Evolutionary conservation across 2,113 vertebrate genomes (phyloP).

Genomic region (Mustela lutreola): DNA sequence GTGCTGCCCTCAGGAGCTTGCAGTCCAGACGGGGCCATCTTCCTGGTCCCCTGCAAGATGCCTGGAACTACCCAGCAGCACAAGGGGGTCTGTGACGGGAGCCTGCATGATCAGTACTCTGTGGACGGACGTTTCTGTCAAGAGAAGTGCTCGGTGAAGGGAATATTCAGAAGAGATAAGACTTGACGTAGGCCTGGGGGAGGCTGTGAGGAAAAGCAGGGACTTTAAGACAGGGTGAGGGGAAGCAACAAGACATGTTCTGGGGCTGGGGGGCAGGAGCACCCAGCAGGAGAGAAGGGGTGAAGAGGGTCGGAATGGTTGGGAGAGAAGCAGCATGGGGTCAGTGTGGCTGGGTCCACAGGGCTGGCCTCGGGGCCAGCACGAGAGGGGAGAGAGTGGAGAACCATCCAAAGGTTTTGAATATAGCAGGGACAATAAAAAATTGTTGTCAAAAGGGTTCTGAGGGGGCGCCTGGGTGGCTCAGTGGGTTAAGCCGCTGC

Average conservation of each 20-base stretch:
- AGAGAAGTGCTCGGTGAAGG: neutral
- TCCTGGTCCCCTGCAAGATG: neutral
- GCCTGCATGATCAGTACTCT: neutral
- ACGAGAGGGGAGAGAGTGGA: neutral
- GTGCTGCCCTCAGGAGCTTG: neutral
- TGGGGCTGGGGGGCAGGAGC: neutral
- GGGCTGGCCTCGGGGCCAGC: fast-evolving
- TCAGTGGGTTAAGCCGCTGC: too few relatives aligned
- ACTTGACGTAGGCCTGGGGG: neutral
- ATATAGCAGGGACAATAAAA: neutral
- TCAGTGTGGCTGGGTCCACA: fast-evolving
- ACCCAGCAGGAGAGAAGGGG: neutral
- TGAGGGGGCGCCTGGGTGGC: neutral
- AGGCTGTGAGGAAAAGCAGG: neutral
- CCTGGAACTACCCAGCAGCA: neutral
- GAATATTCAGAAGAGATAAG: neutral
- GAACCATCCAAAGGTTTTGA: neutral
- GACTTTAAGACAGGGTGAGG: neutral
- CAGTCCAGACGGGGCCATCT: neutral
- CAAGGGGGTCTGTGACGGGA: neutral
- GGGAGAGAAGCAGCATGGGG: too few relatives aligned
- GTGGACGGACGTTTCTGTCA: neutral
- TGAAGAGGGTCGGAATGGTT: neutral
- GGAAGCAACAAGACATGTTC: neutral
- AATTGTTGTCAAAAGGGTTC: neutral